Evolutionary conservation across 2,797 vertebrate species (phyloP).

Genomic region (Pagetopsis macropterus): DNA sequence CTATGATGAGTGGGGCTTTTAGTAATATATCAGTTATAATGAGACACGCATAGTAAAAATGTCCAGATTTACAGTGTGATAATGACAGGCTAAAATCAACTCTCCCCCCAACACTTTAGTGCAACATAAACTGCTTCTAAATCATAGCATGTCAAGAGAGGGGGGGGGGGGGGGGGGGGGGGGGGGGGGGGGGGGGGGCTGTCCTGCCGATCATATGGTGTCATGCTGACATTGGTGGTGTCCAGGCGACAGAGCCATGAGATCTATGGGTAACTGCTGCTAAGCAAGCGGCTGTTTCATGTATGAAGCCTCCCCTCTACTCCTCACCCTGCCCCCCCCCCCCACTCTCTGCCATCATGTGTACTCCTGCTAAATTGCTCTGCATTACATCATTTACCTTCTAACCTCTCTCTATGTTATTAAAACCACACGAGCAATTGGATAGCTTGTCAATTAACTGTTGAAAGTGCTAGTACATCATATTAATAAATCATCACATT

Average conservation of each 20-base stretch:
- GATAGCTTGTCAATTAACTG: not conserved
- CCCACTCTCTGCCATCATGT: not conserved
- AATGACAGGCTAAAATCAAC: conserved; percentile 56
- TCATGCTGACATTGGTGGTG: conserved; percentile 38
- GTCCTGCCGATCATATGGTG: conserved; percentile 20
- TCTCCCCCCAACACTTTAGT: conserved; percentile 10
- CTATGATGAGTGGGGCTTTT: not conserved
- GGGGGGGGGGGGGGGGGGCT: too few relatives aligned
- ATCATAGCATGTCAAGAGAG: conserved; percentile 49
- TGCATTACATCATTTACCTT: not conserved
- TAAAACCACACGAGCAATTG: not conserved
- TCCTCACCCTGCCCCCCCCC: not conserved
- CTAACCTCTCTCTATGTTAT: not conserved
- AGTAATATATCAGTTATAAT: not conserved
- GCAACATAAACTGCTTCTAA: conserved; percentile 62
- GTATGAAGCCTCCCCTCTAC: not conserved
- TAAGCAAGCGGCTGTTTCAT: conserved; percentile 32
- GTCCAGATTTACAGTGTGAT: conserved; percentile 58
- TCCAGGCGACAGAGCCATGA: conserved; percentile 34
- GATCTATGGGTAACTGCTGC: conserved; percentile 59
- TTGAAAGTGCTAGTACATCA: not conserved
- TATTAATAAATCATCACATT: not conserved
- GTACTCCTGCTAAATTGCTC: not conserved
- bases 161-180: too few relatives aligned
- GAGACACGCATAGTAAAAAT: not conserved